A percentile compares a stretch with the other conserved stretches of the same genome.
phyloP scores from a whole-genome alignment of 1,140 invertebrate species.

The Drosophila truncata region DNA sequence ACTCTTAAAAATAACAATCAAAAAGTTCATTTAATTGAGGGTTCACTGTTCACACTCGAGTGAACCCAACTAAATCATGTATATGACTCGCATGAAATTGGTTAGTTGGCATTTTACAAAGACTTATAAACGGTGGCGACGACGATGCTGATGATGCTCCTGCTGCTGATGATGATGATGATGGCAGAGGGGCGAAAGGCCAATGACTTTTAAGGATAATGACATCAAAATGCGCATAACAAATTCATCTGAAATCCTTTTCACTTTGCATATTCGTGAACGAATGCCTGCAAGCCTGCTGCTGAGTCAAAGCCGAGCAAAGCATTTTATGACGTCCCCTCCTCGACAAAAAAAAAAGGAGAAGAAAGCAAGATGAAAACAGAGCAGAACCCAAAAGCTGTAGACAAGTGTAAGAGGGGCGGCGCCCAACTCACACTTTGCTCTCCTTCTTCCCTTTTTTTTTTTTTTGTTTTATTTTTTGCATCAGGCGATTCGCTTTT shows the following conservation, averaged over 20 bases:
- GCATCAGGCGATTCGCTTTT: conserved; percentile 19
- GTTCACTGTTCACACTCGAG: conserved; percentile 16
- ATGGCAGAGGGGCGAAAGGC: conserved; percentile 26
- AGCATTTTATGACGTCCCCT: conserved; percentile 36
- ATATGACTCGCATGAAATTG: conserved; percentile 18
- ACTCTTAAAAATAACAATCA: neutral
- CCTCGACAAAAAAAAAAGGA: neutral
- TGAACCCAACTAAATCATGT: conserved; percentile 20
- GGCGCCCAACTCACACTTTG: conserved; percentile 8
- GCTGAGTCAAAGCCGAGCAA: conserved; percentile 14
- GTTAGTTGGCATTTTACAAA: conserved; percentile 21
- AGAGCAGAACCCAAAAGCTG: conserved; percentile 6
- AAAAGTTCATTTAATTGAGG: conserved; percentile 5
- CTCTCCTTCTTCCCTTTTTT: neutral
- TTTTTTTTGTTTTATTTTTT: conserved; percentile 3
- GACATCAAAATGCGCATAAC: conserved; percentile 76
- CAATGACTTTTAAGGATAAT: conserved; percentile 74
- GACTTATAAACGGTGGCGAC: conserved; percentile 3
- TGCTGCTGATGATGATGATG: conserved; percentile 9
- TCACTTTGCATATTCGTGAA: conserved; percentile 61
- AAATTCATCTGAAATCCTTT: conserved; percentile 76
- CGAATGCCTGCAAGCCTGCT: conserved; percentile 14
- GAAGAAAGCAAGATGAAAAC: neutral
- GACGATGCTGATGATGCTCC: neutral
- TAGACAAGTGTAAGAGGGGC: conserved; percentile 30